Conservation (phyloP, 2,888 invertebrate species). For the Parthenolecanium corni region DNA sequence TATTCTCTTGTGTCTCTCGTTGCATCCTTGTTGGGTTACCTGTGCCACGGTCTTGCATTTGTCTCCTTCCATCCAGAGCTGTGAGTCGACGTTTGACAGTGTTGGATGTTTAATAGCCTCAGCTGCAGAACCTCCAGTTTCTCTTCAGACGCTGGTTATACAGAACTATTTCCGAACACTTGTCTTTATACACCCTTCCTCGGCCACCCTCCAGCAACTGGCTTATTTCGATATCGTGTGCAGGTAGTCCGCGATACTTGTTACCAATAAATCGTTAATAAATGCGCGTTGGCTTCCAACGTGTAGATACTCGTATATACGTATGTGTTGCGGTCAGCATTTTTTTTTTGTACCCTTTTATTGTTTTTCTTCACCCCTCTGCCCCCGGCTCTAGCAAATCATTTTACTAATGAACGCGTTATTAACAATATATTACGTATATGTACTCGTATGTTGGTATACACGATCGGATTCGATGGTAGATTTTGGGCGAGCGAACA, state of each 20-base stretch:
- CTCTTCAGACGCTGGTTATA: slow-evolving; percentile 2
- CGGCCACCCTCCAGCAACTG: too few relatives aligned
- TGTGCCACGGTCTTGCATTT: background rate
- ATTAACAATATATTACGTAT: slow-evolving; percentile 9
- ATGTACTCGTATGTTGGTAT: background rate
- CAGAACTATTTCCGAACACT: slow-evolving; percentile 8
- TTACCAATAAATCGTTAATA: slow-evolving; percentile 26
- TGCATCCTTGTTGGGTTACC: slow-evolving; percentile 3
- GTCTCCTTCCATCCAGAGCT: background rate
- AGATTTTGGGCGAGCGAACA: background rate
- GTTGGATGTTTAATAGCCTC: slow-evolving; percentile 27
- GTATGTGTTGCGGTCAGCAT: too few relatives aligned
- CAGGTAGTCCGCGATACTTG: slow-evolving; percentile 27
- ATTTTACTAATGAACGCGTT: slow-evolving; percentile 24
- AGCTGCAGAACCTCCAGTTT: slow-evolving; percentile 7
- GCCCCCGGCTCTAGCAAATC: background rate
- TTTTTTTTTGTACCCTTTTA: background rate
- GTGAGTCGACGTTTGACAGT: slow-evolving; percentile 22
- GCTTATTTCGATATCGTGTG: slow-evolving; percentile 13
- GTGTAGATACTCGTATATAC: background rate
- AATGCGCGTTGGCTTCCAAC: slow-evolving; percentile 22
- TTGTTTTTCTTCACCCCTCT: background rate
- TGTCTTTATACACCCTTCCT: slow-evolving; percentile 1
- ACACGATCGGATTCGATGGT: too few relatives aligned
- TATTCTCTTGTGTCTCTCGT: background rate